Evolutionary conservation across 2,797 vertebrate species (phyloP), one percentile per base, ranked within the genome.

Genomic region (Falco berigora): DNA sequence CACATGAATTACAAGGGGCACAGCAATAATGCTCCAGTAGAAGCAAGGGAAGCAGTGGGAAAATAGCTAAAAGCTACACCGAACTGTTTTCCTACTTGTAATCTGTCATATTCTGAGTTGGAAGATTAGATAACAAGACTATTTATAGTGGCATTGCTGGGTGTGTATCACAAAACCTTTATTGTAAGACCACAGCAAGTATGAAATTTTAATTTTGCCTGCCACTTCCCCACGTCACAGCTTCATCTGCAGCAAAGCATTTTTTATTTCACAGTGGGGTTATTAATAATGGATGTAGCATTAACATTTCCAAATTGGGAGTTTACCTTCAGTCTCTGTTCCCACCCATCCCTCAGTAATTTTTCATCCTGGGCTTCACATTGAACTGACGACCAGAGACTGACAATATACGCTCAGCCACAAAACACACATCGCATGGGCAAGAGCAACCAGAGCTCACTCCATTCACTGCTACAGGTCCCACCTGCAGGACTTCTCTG

Each of bases 141-240:
- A 97, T 97, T 97, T 97, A 94, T 95, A 96, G 93, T 4, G 5
- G 63, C 74, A 86, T 49, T 94, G 78, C 84, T 86, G 95, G 74
- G 79, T 92, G 71, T 63, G 79, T 91, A 92, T 82, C 94, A 86
- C 78, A 90, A 94, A 96, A 93, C 86, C 86, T 84, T 93, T 91
- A 89, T 52, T 91, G 78, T 88, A 93, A 90, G 81, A 78, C 66
- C 88, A 78, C 2, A 0, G 67, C 61, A 77, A 93, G 63, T 75
- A 97, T 61, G 56, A 96, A 95, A 97, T 66, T 82, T 96, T 96
- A 77, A 93, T 96, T 90, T 63, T 92, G 68, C 62, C 73, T 85
- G 47, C 78, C 72, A 79, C 53, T 89, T 81, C 53, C 84, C 90
- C 15, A 8, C 90, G 71, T 77, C 66, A 75, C 66, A 64, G 85